These are phyloP conservation scores for Drosophila obscura DNA, from an alignment of 1,140 invertebrate species.

Conservation along the genomic window DNA sequence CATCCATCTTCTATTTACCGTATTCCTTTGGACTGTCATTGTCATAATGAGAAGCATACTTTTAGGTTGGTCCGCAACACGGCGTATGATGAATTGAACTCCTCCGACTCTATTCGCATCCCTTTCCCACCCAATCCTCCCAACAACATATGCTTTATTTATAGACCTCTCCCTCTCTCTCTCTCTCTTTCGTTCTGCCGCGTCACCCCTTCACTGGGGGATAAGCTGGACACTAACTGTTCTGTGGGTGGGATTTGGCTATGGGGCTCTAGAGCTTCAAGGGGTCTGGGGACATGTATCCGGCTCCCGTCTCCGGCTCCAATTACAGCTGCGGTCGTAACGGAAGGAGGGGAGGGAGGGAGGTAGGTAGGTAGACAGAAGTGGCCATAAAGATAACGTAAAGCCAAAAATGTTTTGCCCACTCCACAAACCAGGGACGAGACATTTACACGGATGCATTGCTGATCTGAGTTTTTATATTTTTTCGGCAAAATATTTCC, in stretches of 20 bases:
- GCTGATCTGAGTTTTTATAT: too few species aligned
- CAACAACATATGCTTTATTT: conserved; percentile 45
- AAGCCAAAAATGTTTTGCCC: conserved; percentile 52
- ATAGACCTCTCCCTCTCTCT: conserved; percentile 2
- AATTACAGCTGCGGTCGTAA: conserved; percentile 57
- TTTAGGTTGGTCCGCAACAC: conserved; percentile 29
- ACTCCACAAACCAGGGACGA: too few species aligned
- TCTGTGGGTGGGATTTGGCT: not conserved
- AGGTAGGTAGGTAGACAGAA: conserved; percentile 45
- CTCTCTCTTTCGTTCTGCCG: not conserved
- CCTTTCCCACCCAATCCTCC: conserved; percentile 26
- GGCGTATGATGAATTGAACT: conserved; percentile 43
- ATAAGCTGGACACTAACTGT: conserved; percentile 18
- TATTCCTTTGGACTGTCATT: too few species aligned
- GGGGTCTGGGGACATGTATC: conserved; percentile 26
- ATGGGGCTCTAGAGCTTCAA: conserved; percentile 22
- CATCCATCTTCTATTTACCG: too few species aligned
- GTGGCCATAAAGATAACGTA: conserved; percentile 71
- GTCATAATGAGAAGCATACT: conserved; percentile 30
- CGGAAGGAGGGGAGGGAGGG: conserved; percentile 4
- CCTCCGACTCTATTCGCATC: not conserved
- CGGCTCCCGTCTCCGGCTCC: conserved; percentile 14
- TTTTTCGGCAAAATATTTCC: too few species aligned
- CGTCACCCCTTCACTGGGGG: conserved; percentile 1
- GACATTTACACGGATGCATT: too few species aligned